phyloP scores from a whole-genome alignment of 2,113 vertebrate species.

The Cottus gobio region DNA sequence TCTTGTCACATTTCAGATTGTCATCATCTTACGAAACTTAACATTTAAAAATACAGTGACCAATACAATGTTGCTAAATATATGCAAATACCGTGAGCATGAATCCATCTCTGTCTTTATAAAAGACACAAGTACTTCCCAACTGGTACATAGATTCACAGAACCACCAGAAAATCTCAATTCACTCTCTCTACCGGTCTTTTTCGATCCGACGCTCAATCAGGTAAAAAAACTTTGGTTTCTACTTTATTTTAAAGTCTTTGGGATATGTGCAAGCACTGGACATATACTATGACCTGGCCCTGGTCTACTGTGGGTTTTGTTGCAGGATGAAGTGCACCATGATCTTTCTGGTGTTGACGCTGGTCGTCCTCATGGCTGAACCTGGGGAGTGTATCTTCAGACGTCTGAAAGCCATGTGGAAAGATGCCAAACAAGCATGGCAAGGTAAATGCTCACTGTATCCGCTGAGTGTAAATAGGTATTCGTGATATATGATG shows the following conservation, averaged over 20 bases:
- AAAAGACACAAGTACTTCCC: neutral
- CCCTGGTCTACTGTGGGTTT: neutral
- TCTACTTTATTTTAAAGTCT: neutral
- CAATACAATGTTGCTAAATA: neutral
- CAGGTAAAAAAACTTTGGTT: neutral
- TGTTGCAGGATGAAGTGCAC: no score
- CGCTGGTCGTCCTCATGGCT: no score
- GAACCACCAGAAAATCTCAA: neutral
- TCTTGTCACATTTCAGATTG: neutral
- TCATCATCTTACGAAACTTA: neutral
- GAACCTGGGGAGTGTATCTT: no score
- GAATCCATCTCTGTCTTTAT: neutral
- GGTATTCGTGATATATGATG: no score
- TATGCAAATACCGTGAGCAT: neutral
- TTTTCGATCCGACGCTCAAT: neutral
- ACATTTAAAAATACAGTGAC: neutral
- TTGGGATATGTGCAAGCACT: neutral
- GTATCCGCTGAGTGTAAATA: neutral
- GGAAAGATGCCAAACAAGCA: neutral
- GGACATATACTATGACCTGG: neutral
- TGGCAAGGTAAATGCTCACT: neutral
- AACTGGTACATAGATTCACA: neutral
- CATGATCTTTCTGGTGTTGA: no score
- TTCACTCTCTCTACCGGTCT: neutral
- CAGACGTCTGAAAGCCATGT: neutral